Percentiles rank a stretch among this genome's conserved stretches.
Evolutionary conservation across 2,888 invertebrate genomes (phyloP).

Genomic region (Gerosis bhagava): DNA sequence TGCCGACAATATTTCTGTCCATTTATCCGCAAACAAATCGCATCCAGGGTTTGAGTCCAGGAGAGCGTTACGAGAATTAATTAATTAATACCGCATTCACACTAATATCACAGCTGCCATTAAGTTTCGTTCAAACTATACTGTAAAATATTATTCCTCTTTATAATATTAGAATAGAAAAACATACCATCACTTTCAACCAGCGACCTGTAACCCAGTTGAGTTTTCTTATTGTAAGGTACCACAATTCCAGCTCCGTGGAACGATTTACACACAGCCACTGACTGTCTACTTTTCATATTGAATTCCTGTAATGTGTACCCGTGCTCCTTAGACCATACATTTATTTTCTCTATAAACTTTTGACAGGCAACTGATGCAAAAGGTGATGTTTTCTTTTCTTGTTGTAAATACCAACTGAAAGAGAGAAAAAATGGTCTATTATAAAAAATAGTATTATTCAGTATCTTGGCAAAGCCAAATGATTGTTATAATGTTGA

Average conservation of each 20-base stretch:
- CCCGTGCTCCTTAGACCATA: constrained; percentile 83
- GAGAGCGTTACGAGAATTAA: no score
- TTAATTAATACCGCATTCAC: no score
- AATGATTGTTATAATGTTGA: no score
- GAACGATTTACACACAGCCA: constrained; percentile 87
- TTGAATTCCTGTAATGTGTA: constrained; percentile 80
- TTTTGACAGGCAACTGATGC: constrained; percentile 81
- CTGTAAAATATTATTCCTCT: no score
- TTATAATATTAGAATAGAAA: no score
- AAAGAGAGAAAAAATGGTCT: constrained; percentile 9
- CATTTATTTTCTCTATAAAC: constrained; percentile 83
- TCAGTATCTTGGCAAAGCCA: no score
- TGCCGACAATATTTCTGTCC: no score
- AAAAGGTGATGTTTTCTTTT: constrained; percentile 84
- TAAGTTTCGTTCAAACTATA: no score
- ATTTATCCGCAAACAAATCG: no score
- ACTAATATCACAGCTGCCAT: no score
- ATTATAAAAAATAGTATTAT: no score
- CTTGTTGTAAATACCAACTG: constrained; percentile 78
- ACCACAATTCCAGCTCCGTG: constrained; percentile 94
- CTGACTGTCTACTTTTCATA: constrained; percentile 83
- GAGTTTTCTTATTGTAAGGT: constrained; percentile 90
- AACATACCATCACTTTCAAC: constrained; percentile 84
- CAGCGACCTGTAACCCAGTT: constrained; percentile 92
- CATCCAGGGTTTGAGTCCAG: no score